Evolutionary conservation across 2,113 vertebrate genomes (phyloP), one percentile per base, ranked within the genome.

Genomic region (Malaclemys terrapin): DNA sequence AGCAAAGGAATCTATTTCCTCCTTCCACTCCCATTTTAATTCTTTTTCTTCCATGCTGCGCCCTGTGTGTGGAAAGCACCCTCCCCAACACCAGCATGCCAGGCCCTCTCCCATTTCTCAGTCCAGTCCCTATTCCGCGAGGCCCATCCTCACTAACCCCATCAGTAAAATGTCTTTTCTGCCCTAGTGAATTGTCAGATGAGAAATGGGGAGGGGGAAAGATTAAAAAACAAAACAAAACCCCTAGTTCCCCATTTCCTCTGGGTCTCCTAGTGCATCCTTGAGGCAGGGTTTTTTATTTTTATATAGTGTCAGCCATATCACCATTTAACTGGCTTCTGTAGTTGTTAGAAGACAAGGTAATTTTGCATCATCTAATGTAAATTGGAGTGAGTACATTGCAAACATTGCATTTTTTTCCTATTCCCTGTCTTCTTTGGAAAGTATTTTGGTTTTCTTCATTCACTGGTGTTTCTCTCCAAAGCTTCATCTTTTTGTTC

Each of bases 401-500:
- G 24, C 35, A 38, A 72, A 19, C 29, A 80, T 85, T 62, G 62
- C 24, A 80, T 80, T 52, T 0, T 12, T 88, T 90, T 54, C 35
- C 25, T 47, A 78, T 78, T 78, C 11, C 11, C 38, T 65, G 20
- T 78, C 49, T 50, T 84, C 25, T 31, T 22, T 89, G 0, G 80
- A 90, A 22, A 87, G 5, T 29, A 94, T 89, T 29, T 1, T 6
- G 5, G 54, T 5, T 38, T 38, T 53, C 14, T 78, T 84, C 2
- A 0, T 75, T 94, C 81, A 25, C 45, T 90, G 29, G 38, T 38
- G 14, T 82, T 65, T 91, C 14, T 94, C 90, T 91, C 86, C 79
- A 94, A 85, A 82, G 65, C 12, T 91, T 88, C 45, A 80, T 82
- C 45, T 84, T 86, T 88, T 85, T 88, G 25, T 0, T 72, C 53